Conservation (phyloP, 2,797 vertebrate species). For the Discoglossus pictus region DNA sequence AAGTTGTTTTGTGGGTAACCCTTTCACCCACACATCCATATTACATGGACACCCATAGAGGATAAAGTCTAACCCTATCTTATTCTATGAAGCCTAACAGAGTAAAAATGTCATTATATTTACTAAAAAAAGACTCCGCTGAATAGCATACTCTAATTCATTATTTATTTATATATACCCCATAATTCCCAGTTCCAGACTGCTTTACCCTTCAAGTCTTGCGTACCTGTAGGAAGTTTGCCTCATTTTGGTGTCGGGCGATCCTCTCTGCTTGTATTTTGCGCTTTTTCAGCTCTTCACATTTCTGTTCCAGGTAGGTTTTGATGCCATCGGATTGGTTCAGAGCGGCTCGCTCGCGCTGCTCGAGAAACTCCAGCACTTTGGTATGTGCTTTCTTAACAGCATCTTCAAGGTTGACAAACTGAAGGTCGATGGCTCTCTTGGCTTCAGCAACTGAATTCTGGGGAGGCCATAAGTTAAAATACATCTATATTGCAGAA, state of each 20-base stretch:
- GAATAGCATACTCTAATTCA: no score
- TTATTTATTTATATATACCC: no score
- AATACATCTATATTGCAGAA: not conserved
- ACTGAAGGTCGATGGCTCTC: slow-evolving; percentile 70
- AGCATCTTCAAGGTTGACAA: slow-evolving; percentile 68
- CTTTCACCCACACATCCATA: no score
- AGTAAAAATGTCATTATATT: no score
- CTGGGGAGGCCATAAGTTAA: slow-evolving; percentile 51
- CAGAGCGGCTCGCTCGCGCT: slow-evolving; percentile 74
- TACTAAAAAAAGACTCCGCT: no score
- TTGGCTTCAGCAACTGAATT: slow-evolving; percentile 73
- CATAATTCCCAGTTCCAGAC: no score
- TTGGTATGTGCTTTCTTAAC: slow-evolving; percentile 71
- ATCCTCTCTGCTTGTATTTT: slow-evolving; percentile 73
- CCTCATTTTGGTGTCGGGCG: slow-evolving; percentile 68
- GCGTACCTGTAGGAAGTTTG: slow-evolving; percentile 79
- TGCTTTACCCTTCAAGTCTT: no score
- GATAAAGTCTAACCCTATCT: no score
- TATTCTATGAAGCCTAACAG: no score
- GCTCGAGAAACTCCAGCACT: slow-evolving; percentile 74
- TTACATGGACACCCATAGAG: no score
- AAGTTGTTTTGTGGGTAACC: no score
- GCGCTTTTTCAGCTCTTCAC: slow-evolving; percentile 71
- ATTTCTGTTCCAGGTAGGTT: slow-evolving; percentile 75
- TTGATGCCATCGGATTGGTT: slow-evolving; percentile 78